Base-by-base conservation (phyloP, 1,140 invertebrate species). In the Caenorhabditis inopinata region DNA sequence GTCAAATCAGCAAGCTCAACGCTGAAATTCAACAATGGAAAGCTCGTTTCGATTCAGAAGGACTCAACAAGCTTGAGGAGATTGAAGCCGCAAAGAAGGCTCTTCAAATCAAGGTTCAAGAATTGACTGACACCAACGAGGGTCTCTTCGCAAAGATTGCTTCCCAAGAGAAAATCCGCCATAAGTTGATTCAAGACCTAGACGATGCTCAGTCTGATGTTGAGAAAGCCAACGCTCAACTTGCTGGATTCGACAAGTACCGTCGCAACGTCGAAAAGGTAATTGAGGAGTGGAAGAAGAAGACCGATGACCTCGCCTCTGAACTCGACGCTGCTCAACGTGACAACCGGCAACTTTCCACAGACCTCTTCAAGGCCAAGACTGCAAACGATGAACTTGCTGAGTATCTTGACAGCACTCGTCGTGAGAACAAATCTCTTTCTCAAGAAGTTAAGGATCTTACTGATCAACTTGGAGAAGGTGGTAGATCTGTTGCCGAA, bases 201-300 rank as follows among this genome's bases (percentile, higher is more conserved):
- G 97, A 99, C 90, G 96, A 99, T 89, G 92, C 98, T 86, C 80
- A 81, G 51, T 93, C 98, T 86, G 97, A 99, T 91, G 95, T 98
- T 86, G 96, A 99, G 90, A 93, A 96, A 23, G 87, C 87, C 73
- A 84, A 87, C 18, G 84, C 83, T 35, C 88, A 87, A 42, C 85
- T 85, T 49, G 85, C 80, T 47, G 80, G 94, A 78, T 93, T 97
- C 84, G 97, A 99, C 91, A 99, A 99, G 94, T 98, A 97, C 91
- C 96, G 98, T 91, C 97, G 97, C 91, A 94, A 94, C 85, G 98
- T 99, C 91, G 97, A 99, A 92, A 53, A 27, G 91, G 96, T 97
- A 90, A 95, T 99, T 89, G 93, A 94, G 83, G 97, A 99, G 93
- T 99, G 97, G 97, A 97, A 98, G 91, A 94, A 96, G 90, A 98